Conservation (phyloP, 2,888 invertebrate species). For the Schrankia costaestrigalis region DNA sequence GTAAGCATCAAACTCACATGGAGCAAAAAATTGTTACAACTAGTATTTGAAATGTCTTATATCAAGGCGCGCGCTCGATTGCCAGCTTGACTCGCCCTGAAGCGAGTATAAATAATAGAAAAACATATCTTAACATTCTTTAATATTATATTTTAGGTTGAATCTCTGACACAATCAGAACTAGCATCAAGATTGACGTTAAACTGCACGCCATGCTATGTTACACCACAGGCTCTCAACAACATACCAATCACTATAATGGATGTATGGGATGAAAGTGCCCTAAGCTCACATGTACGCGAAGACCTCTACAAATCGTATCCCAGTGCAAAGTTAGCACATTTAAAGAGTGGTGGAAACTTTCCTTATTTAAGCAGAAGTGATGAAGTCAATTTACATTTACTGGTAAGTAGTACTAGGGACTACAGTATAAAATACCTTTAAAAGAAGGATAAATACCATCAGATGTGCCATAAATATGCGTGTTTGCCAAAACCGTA, state of each 20-base stretch:
- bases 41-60: no score
- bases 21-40: no score
- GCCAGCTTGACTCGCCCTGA: no score
- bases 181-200: conserved; percentile 92
- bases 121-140: no score
- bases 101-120: no score
- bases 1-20: no score
- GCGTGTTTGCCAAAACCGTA: neutral
- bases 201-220: conserved; percentile 90
- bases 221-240: conserved; percentile 86
- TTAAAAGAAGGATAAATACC: no score
- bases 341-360: conserved; percentile 93
- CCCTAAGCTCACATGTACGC: conserved; percentile 87
- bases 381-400: conserved; percentile 93
- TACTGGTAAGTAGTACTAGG: conserved; percentile 88
- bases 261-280: conserved; percentile 94
- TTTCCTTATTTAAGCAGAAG: conserved; percentile 94
- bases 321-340: conserved; percentile 91
- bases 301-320: conserved; percentile 93
- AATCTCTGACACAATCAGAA: conserved; percentile 89
- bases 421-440: no score
- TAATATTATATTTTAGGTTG: conserved; percentile 81
- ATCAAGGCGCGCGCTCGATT: no score
- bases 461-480: neutral
- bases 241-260: conserved; percentile 89